Evolutionary conservation across 2,797 vertebrate species (phyloP).

Genomic region (Rhabdophis nuchalis): DNA sequence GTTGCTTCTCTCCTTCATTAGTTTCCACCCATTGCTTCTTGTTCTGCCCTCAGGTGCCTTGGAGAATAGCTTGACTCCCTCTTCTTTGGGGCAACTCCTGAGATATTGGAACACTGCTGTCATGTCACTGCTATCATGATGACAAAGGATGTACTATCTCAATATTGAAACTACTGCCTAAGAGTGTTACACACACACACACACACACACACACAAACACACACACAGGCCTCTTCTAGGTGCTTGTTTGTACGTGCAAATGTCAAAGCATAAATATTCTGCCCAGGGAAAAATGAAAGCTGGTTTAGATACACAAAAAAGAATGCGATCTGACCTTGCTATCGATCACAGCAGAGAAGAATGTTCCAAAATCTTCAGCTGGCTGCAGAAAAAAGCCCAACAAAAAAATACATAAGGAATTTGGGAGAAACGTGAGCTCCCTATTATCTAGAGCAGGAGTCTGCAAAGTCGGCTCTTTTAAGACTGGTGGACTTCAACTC

Average conservation of each 20-base stretch:
- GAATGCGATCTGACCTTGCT: slow-evolving; percentile 75
- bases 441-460: neutral
- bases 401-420: neutral
- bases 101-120: too few species aligned
- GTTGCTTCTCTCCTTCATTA: too few species aligned
- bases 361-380: slow-evolving; percentile 81
- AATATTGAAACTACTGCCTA: neutral
- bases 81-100: too few species aligned
- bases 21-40: too few species aligned
- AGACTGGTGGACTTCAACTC: too few species aligned
- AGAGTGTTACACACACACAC: neutral
- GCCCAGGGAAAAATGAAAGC: neutral
- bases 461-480: too few species aligned
- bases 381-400: slow-evolving; percentile 71
- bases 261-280: neutral
- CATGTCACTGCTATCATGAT: too few species aligned
- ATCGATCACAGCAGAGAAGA: slow-evolving; percentile 92
- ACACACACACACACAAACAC: too few species aligned
- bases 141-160: neutral
- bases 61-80: too few species aligned
- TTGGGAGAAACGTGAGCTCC: neutral
- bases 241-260: neutral
- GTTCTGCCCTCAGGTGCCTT: too few species aligned
- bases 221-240: too few species aligned
- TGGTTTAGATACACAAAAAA: too few species aligned